phyloP scores from a whole-genome alignment of 1,140 invertebrate genomes.

The Drosophila leontia region DNA sequence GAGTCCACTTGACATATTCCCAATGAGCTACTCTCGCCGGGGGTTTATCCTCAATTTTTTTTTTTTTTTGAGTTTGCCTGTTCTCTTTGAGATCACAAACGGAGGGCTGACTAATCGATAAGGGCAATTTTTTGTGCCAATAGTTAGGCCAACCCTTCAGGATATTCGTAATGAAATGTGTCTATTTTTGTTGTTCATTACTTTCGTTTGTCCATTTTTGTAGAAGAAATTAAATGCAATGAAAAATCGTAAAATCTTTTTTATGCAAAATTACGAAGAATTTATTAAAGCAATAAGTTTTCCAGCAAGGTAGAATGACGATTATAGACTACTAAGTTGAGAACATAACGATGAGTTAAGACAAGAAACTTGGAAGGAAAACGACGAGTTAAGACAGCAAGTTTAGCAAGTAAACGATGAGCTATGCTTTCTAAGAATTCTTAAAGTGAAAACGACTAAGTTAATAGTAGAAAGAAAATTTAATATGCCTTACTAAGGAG shows the following conservation, averaged over 20 bases:
- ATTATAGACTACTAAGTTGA: no score
- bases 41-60: constrained; percentile 4
- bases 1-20: constrained; percentile 57
- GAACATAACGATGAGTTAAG: no score
- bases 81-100: constrained; percentile 7
- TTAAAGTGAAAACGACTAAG: no score
- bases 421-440: no score
- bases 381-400: background rate
- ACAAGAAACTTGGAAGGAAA: no score
- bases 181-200: background rate
- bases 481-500: no score
- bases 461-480: no score
- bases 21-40: constrained; percentile 40
- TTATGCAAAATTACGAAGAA: no score
- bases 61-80: background rate
- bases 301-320: no score
- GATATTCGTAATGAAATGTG: background rate
- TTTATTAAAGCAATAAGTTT: no score
- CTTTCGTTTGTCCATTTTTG: no score
- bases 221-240: background rate
- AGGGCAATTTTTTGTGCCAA: background rate
- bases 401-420: background rate
- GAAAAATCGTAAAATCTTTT: no score
- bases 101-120: constrained; percentile 19
- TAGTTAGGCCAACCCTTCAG: background rate